Evolutionary conservation across 2,888 invertebrate species (phyloP), one percentile per base, ranked within the genome.

Genomic region (Protula sp.): DNA sequence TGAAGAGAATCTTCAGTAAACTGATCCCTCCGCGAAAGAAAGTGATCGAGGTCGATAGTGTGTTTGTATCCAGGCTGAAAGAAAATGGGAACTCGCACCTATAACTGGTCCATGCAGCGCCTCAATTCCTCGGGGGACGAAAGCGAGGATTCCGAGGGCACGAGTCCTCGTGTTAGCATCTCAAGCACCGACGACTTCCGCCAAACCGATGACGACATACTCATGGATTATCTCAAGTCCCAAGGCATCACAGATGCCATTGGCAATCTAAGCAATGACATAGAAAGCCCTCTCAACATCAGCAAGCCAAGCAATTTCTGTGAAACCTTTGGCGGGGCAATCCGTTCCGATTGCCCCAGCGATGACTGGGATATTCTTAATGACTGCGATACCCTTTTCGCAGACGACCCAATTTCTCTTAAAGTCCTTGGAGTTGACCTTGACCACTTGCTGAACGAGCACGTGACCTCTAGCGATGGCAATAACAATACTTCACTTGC

Each of bases 111-210:
- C 24, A 19, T 50, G 24, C 50, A 50, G 50, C 9, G 24, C 5
- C 50, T 50, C 14, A 50, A 50, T 26, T 50, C 50, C 5, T 50
- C 50, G 5, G 50, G 50, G 24, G 50, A 50, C 22, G 50, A 50
- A 26, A 50, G 50, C 24, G 50, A 9, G 24, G 50, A 9, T 24
- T 50, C 50, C 5, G 24, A 22, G 5, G 24, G 5, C 9, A 22
- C 50, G 9, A n/a, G 50, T 26, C 50, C 38, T 38, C 19, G 9
- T 38, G 9, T 19, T 14, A 14, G 9, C 19, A 38, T 38, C 38
- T 38, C 38, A 9, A 38, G 9, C 9, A 19, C 9, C 19, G 38
- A 38, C 19, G 38, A 38, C 38, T 14, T 38, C 19, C 19, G 9
- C 9, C n/a, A n/a, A n/a, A 38, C 38, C 9, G 38, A 38, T 38